phyloP scores from a whole-genome alignment of 1,140 invertebrate genomes.

The Condylostylus longicornis region DNA sequence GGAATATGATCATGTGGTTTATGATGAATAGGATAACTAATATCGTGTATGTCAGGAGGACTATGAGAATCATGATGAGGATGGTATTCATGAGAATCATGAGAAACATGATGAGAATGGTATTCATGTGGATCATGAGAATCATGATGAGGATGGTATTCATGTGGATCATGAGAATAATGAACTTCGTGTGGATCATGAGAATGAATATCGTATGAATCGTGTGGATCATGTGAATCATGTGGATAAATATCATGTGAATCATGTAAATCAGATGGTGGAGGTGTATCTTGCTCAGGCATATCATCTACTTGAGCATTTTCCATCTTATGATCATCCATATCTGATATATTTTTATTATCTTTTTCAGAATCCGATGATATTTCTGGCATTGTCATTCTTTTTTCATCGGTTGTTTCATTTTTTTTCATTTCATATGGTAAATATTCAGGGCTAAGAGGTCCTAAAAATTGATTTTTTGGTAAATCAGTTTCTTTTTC shows the following conservation, averaged over 20 bases:
- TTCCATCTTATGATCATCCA: constrained; percentile 6
- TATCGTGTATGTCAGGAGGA: constrained; percentile 4
- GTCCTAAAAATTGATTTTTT: constrained; percentile 20
- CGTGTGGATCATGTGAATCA: constrained; percentile 17
- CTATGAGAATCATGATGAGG: constrained; percentile 28
- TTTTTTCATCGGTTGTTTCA: background rate
- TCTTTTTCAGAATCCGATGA: background rate
- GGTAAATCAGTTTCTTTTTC: constrained; percentile 6
- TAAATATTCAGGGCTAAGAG: constrained; percentile 8
- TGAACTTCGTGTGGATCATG: constrained; percentile 11
- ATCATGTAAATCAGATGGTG: constrained; percentile 25
- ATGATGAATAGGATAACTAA: constrained; percentile 10
- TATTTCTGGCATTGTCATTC: background rate
- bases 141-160: constrained; percentile 3
- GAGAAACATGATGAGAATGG: constrained; percentile 17
- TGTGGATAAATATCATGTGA: constrained; percentile 12
- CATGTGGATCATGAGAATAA: constrained; percentile 9
- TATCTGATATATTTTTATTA: constrained; percentile 9
- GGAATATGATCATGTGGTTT: constrained; percentile 13
- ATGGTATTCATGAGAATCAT: constrained; percentile 16
- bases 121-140: constrained; percentile 20
- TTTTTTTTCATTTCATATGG: background rate
- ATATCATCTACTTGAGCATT: background rate
- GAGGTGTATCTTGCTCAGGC: constrained; percentile 11
- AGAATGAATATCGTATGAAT: constrained; percentile 12